phyloP scores from a whole-genome alignment of 1,140 invertebrate genomes.

The Brachionus plicatilis region DNA sequence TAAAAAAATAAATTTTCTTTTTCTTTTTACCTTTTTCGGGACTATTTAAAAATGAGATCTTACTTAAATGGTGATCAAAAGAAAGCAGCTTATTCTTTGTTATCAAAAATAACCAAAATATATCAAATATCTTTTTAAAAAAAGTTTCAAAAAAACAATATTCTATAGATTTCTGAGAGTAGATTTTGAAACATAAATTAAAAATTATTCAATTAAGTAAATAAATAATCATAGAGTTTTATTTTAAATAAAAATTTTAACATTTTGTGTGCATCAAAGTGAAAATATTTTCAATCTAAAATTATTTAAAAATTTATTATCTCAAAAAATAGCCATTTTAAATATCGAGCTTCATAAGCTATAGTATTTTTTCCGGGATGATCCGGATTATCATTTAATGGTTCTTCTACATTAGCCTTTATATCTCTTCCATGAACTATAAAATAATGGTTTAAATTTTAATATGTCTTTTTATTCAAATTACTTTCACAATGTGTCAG shows the following conservation, averaged over 20 bases:
- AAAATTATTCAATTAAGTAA: too few species aligned
- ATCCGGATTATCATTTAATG: conserved; percentile 66
- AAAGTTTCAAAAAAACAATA: too few species aligned
- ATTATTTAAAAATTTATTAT: conserved; percentile 46
- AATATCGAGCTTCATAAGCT: conserved; percentile 77
- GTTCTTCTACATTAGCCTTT: conserved; percentile 72
- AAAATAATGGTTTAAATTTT: conserved; percentile 43
- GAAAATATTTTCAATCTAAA: background rate
- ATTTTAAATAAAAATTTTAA: too few species aligned
- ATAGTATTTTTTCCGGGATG: conserved; percentile 82
- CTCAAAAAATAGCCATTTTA: conserved; percentile 74
- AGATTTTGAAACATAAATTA: too few species aligned
- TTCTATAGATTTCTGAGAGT: too few species aligned
- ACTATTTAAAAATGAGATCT: too few species aligned
- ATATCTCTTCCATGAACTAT: conserved; percentile 77
- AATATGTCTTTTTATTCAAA: background rate
- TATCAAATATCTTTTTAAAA: too few species aligned
- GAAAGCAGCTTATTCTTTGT: too few species aligned
- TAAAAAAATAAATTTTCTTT: background rate
- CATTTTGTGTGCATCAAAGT: background rate
- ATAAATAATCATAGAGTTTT: too few species aligned
- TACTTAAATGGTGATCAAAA: too few species aligned
- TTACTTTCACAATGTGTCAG: conserved; percentile 25
- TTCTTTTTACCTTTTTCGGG: background rate
- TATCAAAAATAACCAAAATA: too few species aligned